Percentiles rank a stretch among this genome's conserved stretches.
Evolutionary conservation across 2,888 invertebrate species (phyloP).

Genomic region (Drosophila suboccidentalis): DNA sequence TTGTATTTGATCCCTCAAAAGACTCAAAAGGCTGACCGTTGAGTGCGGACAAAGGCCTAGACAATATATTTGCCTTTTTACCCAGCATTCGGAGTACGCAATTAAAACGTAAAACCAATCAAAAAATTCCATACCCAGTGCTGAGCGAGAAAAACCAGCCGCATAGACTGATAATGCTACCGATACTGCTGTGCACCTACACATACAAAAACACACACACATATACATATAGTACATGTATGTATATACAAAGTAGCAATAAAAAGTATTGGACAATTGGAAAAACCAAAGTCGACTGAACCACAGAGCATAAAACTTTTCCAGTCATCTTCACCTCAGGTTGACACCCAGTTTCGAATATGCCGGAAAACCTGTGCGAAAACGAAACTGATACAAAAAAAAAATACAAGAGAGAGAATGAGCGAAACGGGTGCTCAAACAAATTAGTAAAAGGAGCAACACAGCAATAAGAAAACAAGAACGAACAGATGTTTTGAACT

Average conservation of each 20-base stretch:
- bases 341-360: constrained; percentile 72
- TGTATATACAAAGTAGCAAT: constrained; percentile 41
- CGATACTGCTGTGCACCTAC: constrained; percentile 15
- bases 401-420: constrained; percentile 20
- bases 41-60: constrained; percentile 39
- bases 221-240: neutral
- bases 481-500: neutral
- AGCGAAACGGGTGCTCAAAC: constrained; percentile 66
- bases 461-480: constrained; percentile 59
- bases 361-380: constrained; percentile 52
- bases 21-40: constrained; percentile 3
- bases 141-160: constrained; percentile 19
- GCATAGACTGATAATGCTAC: constrained; percentile 65
- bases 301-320: constrained; percentile 52
- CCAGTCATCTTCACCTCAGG: constrained; percentile 63
- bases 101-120: constrained; percentile 77
- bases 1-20: constrained; percentile 56
- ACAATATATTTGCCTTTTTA: constrained; percentile 35
- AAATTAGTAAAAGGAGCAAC: constrained; percentile 78
- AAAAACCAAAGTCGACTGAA: constrained; percentile 44
- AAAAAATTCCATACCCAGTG: constrained; percentile 72
- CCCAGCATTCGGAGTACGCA: constrained; percentile 45
- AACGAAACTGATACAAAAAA: constrained; percentile 52
- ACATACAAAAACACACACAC: constrained; percentile 9
- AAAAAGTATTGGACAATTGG: constrained; percentile 60